Base-by-base conservation (phyloP, 1,140 invertebrate species). In the Drosophila malerkotliana region DNA sequence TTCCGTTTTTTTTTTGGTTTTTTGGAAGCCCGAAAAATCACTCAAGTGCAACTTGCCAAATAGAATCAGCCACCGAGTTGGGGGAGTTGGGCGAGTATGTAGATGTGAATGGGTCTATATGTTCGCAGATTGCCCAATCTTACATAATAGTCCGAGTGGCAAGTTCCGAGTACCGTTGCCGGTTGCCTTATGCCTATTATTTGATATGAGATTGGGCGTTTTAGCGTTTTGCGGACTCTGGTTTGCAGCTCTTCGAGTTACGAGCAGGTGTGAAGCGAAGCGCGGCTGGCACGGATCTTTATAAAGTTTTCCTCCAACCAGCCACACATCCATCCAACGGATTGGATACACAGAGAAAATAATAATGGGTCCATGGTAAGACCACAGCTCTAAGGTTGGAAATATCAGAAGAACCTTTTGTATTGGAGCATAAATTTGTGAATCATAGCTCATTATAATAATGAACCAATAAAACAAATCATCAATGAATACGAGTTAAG, bases 1-100 rank as follows among this genome's bases (percentile, higher is more conserved):
- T 87, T 78, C 64, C 63, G 77, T 77, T 81, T 83, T 61, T 44
- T 57, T 61, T 44, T 18, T 60, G 21, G 21, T 3, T 82, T 66
- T 80, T 66, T 85, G 82, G 83, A 64, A 88, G 83, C 79, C 82
- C 82, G 79, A 87, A 87, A 87, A 87, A 88, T 87, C 83, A 87
- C 83, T 87, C 75, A 87, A 87, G 83, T 88, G 83, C 83, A 87
- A 87, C 83, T 87, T 88, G 83, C 83, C 83, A 87, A 88, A 87
- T 88, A 88, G 83, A 87, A 87, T 87, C 82, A 68, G 55, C 52
- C 59, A 52, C 26, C 34, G 30, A 64, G 61, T 60, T 47, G 56
- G 62, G 60, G 59, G 49, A 64, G 71, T 74, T 69, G 49, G 37
- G 41, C 32, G 68, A 56, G 72, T 79, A 59, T 69, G 72, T 75